Percentiles rank a stretch among this genome's conserved stretches.
Conservation (phyloP, 2,888 invertebrate species). For the Orgyia antiqua region DNA sequence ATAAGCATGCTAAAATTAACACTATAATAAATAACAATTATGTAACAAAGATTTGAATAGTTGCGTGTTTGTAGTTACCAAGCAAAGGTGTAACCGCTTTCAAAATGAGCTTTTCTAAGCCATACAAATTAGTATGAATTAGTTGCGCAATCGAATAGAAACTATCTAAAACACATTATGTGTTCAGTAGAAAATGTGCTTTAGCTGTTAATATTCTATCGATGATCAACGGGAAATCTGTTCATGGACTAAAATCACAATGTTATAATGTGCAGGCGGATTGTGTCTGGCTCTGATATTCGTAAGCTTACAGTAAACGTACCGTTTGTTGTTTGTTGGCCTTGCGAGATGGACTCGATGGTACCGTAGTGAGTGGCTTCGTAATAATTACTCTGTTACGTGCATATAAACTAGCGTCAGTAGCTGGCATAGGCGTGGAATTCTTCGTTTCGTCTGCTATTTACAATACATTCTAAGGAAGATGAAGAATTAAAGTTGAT, state of each 20-base stretch:
- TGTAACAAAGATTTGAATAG: too few species aligned
- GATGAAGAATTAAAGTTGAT: too few species aligned
- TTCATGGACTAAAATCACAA: constrained; percentile 34
- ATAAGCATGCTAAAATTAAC: constrained; percentile 10
- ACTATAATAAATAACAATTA: constrained; percentile 8
- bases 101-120: constrained; percentile 9
- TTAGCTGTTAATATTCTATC: too few species aligned
- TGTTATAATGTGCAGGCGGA: constrained; percentile 33
- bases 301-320: constrained; percentile 47
- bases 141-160: not conserved
- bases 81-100: constrained; percentile 10
- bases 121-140: constrained; percentile 21
- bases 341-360: constrained; percentile 55
- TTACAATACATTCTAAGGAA: too few species aligned
- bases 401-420: too few species aligned
- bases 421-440: too few species aligned
- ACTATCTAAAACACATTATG: too few species aligned
- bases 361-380: constrained; percentile 43
- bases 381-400: constrained; percentile 29
- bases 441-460: too few species aligned
- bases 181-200: too few species aligned
- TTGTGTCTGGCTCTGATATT: constrained; percentile 56
- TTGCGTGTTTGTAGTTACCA: constrained; percentile 6
- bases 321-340: constrained; percentile 61
- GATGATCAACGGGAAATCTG: too few species aligned